phyloP scores from a whole-genome alignment of 2,113 vertebrate genomes.

The Chinchilla lanigera region DNA sequence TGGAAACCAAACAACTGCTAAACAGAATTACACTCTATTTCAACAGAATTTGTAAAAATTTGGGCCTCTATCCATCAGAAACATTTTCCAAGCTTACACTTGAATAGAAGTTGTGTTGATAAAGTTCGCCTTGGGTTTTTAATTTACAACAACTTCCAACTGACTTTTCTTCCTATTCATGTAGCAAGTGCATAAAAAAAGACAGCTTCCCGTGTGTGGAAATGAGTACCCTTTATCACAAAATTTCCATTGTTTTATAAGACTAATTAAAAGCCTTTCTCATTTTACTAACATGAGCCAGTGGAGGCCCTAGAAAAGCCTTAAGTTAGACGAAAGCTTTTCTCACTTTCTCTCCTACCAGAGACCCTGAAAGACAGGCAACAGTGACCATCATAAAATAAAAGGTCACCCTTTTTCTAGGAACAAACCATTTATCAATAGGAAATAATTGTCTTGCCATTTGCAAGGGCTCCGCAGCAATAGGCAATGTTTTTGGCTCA shows the following conservation, averaged over 20 bases:
- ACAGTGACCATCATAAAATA: conserved; percentile 84
- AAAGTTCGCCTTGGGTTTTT: conserved; percentile 55
- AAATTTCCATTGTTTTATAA: conserved; percentile 81
- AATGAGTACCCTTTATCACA: conserved; percentile 75
- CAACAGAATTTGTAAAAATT: conserved; percentile 27
- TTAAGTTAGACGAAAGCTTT: conserved; percentile 73
- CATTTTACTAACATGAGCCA: conserved; percentile 64
- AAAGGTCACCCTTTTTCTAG: conserved; percentile 85
- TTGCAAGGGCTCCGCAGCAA: conserved; percentile 84
- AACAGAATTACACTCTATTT: conserved; percentile 32
- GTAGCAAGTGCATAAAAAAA: conserved; percentile 75
- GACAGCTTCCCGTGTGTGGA: conserved; percentile 75
- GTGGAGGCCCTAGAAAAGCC: conserved; percentile 75
- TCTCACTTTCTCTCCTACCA: conserved; percentile 67
- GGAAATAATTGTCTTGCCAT: conserved; percentile 85
- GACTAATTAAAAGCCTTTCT: conserved; percentile 82
- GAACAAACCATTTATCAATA: conserved; percentile 87
- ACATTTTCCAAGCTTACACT: conserved; percentile 43
- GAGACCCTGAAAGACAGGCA: conserved; percentile 81
- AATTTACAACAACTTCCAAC: conserved; percentile 70
- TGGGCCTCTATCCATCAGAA: not conserved
- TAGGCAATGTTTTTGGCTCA: conserved; percentile 86
- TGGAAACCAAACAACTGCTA: not conserved
- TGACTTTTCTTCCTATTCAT: conserved; percentile 61
- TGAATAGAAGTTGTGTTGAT: conserved; percentile 13